phyloP scores from a whole-genome alignment of 2,113 vertebrate genomes.

The Oxyruncus cristatus region DNA sequence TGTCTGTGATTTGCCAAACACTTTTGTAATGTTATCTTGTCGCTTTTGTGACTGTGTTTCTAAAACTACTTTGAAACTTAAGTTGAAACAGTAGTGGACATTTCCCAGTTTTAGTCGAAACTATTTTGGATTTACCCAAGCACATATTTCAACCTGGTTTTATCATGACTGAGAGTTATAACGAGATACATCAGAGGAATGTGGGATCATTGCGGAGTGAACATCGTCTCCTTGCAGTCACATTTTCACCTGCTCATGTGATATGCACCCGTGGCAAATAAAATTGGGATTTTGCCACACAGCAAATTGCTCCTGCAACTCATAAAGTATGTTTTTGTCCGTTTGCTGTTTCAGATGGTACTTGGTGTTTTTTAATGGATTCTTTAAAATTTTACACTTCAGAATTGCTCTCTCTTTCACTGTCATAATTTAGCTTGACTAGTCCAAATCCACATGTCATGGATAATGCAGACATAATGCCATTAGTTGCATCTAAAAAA shows the following conservation, averaged over 20 bases:
- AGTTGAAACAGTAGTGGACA: background rate
- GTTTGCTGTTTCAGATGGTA: background rate
- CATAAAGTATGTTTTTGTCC: background rate
- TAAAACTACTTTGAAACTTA: background rate
- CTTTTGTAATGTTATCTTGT: background rate
- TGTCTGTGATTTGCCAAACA: background rate
- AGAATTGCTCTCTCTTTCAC: slow-evolving; percentile 1
- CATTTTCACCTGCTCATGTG: background rate
- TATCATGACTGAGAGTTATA: background rate
- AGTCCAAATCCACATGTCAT: background rate
- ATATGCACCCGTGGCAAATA: slow-evolving; percentile 14
- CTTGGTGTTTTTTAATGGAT: background rate
- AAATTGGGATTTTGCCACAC: background rate
- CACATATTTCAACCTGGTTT: background rate
- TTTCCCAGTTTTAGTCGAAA: background rate
- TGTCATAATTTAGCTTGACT: background rate
- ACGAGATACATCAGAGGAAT: background rate
- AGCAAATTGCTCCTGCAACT: background rate
- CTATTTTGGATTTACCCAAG: background rate
- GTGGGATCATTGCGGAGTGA: background rate
- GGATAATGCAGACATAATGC: background rate
- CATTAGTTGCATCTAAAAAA: slow-evolving; percentile 18
- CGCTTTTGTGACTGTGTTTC: background rate
- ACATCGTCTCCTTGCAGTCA: background rate
- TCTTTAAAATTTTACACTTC: slow-evolving; percentile 6